Base-by-base conservation (phyloP, 2,888 invertebrate species). In the Muscina levida region DNA sequence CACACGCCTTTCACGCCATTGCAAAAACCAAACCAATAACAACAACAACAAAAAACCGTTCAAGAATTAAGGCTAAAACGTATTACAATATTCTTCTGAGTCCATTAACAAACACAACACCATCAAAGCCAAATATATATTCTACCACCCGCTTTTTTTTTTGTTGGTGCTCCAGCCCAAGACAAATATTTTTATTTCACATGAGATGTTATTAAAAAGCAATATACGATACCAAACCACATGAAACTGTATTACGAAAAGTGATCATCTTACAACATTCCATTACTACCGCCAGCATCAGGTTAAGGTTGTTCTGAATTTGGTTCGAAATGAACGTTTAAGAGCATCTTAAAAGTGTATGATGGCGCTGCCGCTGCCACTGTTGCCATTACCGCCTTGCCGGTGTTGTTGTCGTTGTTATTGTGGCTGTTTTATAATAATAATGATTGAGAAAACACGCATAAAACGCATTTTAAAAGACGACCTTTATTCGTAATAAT, bases 381-480 rank as follows among this genome's bases (percentile, higher is more conserved):
- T 31, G 31, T 31, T 31, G n/a, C n/a, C n/a, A n/a, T n/a, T 15
- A 46, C 46, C n/a, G 56, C n/a, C 15, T 31, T 56, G 15, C 26
- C 15, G 31, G n/a, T 31, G 37, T 2, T 59, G 31, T 62, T 42
- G 1, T 19, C 19, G 39, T 59, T 5, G 17, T 62, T 37, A 37
- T 42, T 42, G 37, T 39, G 37, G 31, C 39, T 39, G 11, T 39
- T 39, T 22, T 22, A 42, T 42, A 42, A 13, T 22, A 42, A 62
- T 37, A 22, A 39, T 39, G 19, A 39, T 37, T 8, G 19, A 42
- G 11, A 31, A 57, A 74, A 67, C 73, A 77, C 70, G 75, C 80
- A 77, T 74, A 74, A 74, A 77, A 81, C 80, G 77, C 80, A 81
- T 77, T 77, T 74, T 62, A 6, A 31, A 22, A 22, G 22, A 62